Percentiles rank a stretch among this genome's conserved stretches.
Conservation (phyloP, 2,888 invertebrate genomes). For the Adelphocoris suturalis region DNA sequence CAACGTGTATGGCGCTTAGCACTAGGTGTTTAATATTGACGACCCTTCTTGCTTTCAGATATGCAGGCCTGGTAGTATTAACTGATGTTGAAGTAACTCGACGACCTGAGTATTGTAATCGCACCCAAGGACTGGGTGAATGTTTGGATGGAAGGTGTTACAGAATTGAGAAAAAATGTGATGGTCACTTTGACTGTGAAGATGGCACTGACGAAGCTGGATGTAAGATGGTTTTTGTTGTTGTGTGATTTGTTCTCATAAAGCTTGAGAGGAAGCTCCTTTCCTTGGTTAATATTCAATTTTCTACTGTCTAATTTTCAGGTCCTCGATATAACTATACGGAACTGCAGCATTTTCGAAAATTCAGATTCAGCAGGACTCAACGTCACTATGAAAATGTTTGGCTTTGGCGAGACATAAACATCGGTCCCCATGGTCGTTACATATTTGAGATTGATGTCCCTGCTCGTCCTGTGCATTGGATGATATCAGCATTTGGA, state of each 20-base stretch:
- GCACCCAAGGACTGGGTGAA: constrained; percentile 86
- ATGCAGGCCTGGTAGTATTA: constrained; percentile 92
- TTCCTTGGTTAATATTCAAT: too few relatives aligned
- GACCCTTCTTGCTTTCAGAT: constrained; percentile 76
- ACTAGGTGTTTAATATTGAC: background rate
- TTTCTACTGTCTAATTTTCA: constrained; percentile 76
- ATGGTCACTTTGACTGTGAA: constrained; percentile 88
- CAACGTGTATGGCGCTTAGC: too few relatives aligned
- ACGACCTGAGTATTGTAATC: constrained; percentile 85
- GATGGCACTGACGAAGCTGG: constrained; percentile 92
- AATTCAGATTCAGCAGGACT: constrained; percentile 91
- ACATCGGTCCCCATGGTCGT: constrained; percentile 94
- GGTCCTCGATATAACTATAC: constrained; percentile 84
- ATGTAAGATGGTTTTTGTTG: constrained; percentile 80
- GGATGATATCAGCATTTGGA: constrained; percentile 96
- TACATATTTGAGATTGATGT: constrained; percentile 92
- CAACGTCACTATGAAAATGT: constrained; percentile 95
- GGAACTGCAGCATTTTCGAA: constrained; percentile 87
- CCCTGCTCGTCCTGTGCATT: constrained; percentile 91
- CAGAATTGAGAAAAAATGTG: constrained; percentile 86
- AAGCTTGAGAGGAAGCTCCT: too few relatives aligned
- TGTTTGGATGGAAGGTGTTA: constrained; percentile 92
- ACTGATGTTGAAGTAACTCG: constrained; percentile 91
- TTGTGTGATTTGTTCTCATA: background rate
- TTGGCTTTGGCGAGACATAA: constrained; percentile 97